phyloP scores from a whole-genome alignment of 2,797 vertebrate species.

The Paramormyrops hopkinsi region DNA sequence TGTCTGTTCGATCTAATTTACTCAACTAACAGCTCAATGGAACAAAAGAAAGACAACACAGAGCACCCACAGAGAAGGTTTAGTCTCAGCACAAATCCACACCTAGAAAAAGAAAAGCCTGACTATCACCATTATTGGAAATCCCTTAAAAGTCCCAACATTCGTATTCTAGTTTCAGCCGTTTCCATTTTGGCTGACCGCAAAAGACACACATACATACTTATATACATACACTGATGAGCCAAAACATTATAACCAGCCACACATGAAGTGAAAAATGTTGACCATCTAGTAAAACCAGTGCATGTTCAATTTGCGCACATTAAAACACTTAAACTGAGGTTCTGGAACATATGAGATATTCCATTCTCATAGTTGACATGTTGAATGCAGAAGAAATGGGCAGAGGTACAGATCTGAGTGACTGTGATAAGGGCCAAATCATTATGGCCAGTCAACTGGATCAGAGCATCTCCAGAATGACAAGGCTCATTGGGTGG shows the following conservation, averaged over 20 bases:
- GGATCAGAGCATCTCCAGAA: neutral
- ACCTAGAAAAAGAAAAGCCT: neutral
- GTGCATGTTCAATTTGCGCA: slow-evolving; percentile 99
- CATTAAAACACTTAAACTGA: slow-evolving; percentile 71
- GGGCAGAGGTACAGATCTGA: neutral
- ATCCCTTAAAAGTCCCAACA: neutral
- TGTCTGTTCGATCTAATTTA: neutral
- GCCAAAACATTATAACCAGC: neutral
- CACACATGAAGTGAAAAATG: neutral
- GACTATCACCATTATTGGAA: neutral
- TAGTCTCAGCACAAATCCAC: neutral
- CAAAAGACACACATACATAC: neutral
- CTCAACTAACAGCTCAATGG: neutral
- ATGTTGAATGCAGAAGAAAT: neutral
- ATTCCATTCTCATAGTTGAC: neutral
- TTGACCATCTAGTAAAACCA: slow-evolving; percentile 75
- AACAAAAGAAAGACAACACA: neutral
- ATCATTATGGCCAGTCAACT: neutral
- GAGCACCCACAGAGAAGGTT: neutral
- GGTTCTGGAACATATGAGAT: slow-evolving; percentile 31
- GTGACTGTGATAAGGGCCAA: neutral
- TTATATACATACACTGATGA: neutral
- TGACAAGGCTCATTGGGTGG: neutral
- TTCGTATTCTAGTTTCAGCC: neutral
- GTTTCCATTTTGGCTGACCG: neutral